A percentile compares a stretch with the other conserved stretches of the same genome.
Conservation (phyloP, 2,888 invertebrate species). For the Drosophila melanosoma region DNA sequence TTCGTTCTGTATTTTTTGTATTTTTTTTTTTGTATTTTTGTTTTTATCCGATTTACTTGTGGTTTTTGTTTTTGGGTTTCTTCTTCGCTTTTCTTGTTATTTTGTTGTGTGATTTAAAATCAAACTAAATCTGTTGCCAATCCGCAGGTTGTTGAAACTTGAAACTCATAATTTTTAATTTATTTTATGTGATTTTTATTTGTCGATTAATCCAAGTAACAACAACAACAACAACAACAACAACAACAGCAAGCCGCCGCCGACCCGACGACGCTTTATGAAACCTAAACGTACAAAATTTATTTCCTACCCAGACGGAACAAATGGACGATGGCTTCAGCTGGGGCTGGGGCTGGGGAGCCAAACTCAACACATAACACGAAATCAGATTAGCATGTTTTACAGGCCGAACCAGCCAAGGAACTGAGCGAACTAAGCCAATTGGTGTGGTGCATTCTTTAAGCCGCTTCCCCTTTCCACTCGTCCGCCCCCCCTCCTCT, state of each 20-base stretch:
- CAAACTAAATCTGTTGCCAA: constrained; percentile 78
- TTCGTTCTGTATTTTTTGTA: constrained; percentile 28
- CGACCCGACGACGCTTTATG: constrained; percentile 75
- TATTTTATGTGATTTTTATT: constrained; percentile 83
- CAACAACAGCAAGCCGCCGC: constrained; percentile 40
- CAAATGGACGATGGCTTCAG: constrained; percentile 23
- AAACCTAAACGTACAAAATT: constrained; percentile 80
- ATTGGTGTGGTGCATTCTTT: constrained; percentile 68
- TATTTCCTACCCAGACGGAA: constrained; percentile 67
- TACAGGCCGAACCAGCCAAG: constrained; percentile 67
- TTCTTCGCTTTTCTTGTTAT: constrained; percentile 8
- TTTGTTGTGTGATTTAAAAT: constrained; percentile 70
- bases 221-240: constrained; percentile 51
- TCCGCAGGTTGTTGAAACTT: constrained; percentile 78
- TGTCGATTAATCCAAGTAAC: constrained; percentile 77
- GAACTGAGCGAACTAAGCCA: constrained; percentile 72
- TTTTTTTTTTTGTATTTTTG: constrained; percentile 4
- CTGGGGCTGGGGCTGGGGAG: constrained; percentile 17
- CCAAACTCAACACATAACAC: constrained; percentile 77
- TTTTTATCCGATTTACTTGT: constrained; percentile 2
- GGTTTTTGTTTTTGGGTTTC: constrained; percentile 15
- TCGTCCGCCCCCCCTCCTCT: background rate
- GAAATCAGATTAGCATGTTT: constrained; percentile 79
- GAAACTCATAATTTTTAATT: constrained; percentile 83
- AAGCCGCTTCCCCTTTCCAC: constrained; percentile 4